Conservation (phyloP, 2,797 vertebrate genomes). For the Propithecus perrieri region DNA sequence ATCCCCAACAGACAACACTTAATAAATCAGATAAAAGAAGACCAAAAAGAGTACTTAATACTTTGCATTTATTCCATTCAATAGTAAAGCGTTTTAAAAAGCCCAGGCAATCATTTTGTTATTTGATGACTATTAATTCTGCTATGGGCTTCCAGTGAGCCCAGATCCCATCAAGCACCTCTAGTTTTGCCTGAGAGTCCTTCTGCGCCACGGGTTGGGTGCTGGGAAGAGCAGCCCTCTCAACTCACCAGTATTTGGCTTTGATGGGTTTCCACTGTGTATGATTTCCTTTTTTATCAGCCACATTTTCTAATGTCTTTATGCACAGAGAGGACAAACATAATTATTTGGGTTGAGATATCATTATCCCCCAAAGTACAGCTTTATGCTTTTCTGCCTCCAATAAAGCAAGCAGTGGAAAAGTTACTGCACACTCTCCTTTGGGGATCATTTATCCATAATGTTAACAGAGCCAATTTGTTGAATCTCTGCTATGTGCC, state of each 20-base stretch:
- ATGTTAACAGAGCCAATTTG: not conserved
- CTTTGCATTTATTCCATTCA: conserved; percentile 13
- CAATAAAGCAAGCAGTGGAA: not conserved
- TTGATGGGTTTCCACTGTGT: not conserved
- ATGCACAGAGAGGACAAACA: not conserved
- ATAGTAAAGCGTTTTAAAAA: conserved; percentile 24
- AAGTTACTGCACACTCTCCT: not conserved
- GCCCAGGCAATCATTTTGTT: conserved; percentile 24
- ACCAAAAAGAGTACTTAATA: conserved; percentile 42
- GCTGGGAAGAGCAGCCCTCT: not conserved
- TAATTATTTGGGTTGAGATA: not conserved
- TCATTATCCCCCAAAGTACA: not conserved
- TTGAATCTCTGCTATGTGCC: not conserved
- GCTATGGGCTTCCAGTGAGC: not conserved
- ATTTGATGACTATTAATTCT: conserved; percentile 46
- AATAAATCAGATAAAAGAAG: conserved; percentile 27
- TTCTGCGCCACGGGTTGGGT: fast-evolving
- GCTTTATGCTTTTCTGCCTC: not conserved
- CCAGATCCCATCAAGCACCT: not conserved
- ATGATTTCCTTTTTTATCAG: not conserved
- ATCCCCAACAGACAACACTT: not conserved
- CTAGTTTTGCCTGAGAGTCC: not conserved
- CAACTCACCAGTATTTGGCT: fast-evolving
- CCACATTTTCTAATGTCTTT: not conserved
- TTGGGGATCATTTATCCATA: not conserved